Conservation (phyloP, 2,113 vertebrate genomes). For the Promerops cafer region DNA sequence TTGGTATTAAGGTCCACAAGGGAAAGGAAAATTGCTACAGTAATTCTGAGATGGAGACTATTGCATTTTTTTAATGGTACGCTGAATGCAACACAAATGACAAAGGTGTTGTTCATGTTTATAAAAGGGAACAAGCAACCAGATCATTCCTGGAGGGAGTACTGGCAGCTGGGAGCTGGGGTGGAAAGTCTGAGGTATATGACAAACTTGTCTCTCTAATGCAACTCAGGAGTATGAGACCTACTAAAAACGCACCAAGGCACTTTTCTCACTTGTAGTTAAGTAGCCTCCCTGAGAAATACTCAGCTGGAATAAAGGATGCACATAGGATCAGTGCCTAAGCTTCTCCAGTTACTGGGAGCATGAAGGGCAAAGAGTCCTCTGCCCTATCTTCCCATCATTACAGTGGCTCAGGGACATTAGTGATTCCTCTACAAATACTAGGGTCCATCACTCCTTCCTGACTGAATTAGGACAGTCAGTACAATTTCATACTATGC, state of each 20-base stretch:
- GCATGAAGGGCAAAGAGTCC: not conserved
- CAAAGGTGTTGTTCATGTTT: not conserved
- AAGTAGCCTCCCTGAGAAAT: not conserved
- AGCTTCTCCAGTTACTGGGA: not conserved
- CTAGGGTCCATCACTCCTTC: not conserved
- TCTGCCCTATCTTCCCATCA: not conserved
- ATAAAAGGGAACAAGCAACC: not conserved
- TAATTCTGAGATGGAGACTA: not conserved
- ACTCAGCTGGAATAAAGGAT: not conserved
- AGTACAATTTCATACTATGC: not conserved
- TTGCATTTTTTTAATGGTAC: not conserved
- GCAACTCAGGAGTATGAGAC: not conserved
- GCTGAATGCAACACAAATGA: not conserved
- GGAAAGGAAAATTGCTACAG: not conserved
- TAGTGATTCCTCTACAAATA: not conserved
- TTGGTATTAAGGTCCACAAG: not conserved
- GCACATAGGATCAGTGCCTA: not conserved
- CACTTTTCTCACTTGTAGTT: not conserved
- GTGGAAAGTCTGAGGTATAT: not conserved
- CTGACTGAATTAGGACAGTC: not conserved
- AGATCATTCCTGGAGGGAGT: not conserved
- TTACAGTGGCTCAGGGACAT: not conserved
- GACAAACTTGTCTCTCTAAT: not conserved
- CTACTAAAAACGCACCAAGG: not conserved
- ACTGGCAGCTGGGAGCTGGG: not conserved